Conservation (phyloP, 2,797 vertebrate species). For the Brachymystax lenok region DNA sequence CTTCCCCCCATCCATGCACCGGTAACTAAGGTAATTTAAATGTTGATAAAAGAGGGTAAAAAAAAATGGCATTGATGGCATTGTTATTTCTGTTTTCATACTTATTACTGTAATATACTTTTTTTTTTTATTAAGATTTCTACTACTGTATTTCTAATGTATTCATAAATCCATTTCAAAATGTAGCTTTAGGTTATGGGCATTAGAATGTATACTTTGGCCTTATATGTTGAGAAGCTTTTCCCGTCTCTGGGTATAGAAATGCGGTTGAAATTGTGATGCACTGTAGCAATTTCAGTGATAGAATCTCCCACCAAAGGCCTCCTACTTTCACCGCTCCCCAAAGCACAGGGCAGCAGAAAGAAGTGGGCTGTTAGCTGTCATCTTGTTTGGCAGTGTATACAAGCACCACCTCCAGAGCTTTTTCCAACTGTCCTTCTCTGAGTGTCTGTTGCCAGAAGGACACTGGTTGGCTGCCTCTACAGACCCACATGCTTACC, state of each 20-base stretch:
- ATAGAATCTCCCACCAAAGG: constrained; percentile 29
- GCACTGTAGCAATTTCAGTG: constrained; percentile 34
- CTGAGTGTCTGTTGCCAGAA: constrained; percentile 21
- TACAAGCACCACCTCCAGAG: constrained; percentile 38
- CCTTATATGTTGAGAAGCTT: neutral
- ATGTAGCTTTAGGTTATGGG: neutral
- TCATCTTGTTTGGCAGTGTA: constrained; percentile 44
- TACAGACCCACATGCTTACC: neutral
- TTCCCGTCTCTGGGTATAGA: neutral
- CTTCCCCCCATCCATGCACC: constrained; percentile 18
- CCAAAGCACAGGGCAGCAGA: constrained; percentile 14
- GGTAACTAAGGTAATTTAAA: constrained; percentile 45
- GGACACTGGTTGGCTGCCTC: constrained; percentile 15
- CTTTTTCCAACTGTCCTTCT: constrained; percentile 32
- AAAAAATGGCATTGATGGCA: constrained; percentile 27
- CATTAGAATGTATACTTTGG: neutral
- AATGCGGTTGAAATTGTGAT: constrained; percentile 27
- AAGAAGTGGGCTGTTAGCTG: constrained; percentile 41
- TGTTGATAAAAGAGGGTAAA: constrained; percentile 34
- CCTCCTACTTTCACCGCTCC: constrained; percentile 28
- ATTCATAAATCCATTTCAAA: neutral
- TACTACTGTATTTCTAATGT: neutral
- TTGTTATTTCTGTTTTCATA: constrained; percentile 20
- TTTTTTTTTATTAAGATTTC: neutral
- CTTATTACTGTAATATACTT: constrained; percentile 20